phyloP scores from a whole-genome alignment of 2,888 invertebrate genomes.

The Cephus rjabovi region DNA sequence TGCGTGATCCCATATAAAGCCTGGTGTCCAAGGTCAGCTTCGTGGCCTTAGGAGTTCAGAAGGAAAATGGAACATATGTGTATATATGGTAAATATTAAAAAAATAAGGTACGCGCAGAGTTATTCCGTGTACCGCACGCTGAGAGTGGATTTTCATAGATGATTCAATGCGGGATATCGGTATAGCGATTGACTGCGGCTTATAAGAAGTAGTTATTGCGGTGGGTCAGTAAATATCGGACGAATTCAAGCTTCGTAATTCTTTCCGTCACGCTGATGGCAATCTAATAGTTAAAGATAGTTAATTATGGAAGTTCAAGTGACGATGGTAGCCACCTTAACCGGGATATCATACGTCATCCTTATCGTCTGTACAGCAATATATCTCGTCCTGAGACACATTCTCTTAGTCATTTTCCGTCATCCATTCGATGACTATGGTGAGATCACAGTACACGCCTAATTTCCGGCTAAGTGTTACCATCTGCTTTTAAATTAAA shows the following conservation, averaged over 20 bases:
- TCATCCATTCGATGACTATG: not conserved
- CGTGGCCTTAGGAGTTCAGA: not conserved
- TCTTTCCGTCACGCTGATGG: not conserved
- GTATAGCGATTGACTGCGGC: not conserved
- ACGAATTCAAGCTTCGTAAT: slow-evolving; percentile 20
- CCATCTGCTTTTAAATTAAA: slow-evolving; percentile 7
- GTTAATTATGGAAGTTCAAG: slow-evolving; percentile 1
- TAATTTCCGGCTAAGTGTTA: slow-evolving; percentile 14
- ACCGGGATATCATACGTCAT: not conserved
- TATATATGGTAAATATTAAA: not conserved
- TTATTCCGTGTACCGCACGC: not conserved
- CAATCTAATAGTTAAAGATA: not conserved
- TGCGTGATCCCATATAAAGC: not conserved
- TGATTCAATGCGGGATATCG: not conserved
- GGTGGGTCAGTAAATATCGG: slow-evolving; percentile 36
- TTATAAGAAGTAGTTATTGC: slow-evolving; percentile 35
- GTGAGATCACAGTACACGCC: not conserved
- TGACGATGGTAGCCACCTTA: not conserved
- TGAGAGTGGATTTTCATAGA: not conserved
- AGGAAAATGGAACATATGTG: not conserved
- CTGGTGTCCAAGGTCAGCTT: not conserved
- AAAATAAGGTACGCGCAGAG: not conserved
- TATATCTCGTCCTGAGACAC: not conserved
- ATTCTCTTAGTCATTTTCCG: not conserved
- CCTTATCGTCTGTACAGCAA: not conserved